Conservation (phyloP, 2,888 invertebrate species). For the Caradrina kadenii region DNA sequence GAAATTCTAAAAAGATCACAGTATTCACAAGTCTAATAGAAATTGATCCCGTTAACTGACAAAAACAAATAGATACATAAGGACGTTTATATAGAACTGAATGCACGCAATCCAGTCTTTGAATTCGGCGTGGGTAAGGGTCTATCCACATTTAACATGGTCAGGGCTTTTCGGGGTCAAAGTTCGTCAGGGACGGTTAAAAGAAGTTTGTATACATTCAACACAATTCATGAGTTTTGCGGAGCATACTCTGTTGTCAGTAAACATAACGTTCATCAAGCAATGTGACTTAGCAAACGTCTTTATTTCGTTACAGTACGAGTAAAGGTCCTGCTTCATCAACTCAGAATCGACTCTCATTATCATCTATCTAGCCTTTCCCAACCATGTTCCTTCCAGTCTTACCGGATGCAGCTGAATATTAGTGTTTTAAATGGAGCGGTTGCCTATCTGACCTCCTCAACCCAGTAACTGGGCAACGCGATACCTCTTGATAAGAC, state of each 20-base stretch:
- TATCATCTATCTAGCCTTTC: too few species aligned
- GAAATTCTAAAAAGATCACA: constrained; percentile 59
- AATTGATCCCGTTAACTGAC: constrained; percentile 62
- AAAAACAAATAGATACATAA: constrained; percentile 39
- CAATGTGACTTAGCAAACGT: not conserved
- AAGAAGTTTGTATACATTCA: not conserved
- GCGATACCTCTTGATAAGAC: too few species aligned
- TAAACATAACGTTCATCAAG: not conserved
- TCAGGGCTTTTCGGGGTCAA: not conserved
- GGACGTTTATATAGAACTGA: constrained; percentile 36
- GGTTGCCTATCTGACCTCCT: too few species aligned
- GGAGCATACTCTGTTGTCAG: not conserved
- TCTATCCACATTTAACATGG: constrained; percentile 1
- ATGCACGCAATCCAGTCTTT: constrained; percentile 57
- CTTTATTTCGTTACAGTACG: not conserved
- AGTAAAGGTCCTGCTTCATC: not conserved
- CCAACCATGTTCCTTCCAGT: too few species aligned
- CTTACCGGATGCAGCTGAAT: too few species aligned
- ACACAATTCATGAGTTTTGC: too few species aligned
- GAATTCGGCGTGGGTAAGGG: constrained; percentile 10
- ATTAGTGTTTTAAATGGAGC: too few species aligned
- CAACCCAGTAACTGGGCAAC: too few species aligned
- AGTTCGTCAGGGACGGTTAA: not conserved
- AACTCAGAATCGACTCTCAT: not conserved
- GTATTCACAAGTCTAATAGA: constrained; percentile 58